Evolutionary conservation across 2,888 invertebrate species (phyloP), one percentile per base, ranked within the genome.

Genomic region (Cheilosia urbana): DNA sequence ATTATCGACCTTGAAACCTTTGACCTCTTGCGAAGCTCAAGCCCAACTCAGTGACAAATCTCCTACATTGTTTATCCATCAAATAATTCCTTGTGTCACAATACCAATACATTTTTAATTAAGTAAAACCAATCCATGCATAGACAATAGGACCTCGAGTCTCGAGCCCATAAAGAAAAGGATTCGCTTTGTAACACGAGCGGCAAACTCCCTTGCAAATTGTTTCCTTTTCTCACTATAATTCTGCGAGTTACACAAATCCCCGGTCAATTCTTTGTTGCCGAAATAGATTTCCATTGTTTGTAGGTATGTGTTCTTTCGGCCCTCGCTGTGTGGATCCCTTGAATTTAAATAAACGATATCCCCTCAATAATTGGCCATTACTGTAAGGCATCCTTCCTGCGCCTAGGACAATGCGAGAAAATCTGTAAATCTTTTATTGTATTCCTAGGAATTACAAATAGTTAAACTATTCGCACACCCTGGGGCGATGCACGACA

Each of bases 281-380:
- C 42, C 66, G 17, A 65, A 60, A 72, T 66, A 60, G 40, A 77
- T 77, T 66, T 49, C 34, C 53, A 66, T 58, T 69, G 68, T 63
- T 83, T 57, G 58, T 42, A 17, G 42, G 40, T 51, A 17, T 49
- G 40, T 51, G 37, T 55, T 42, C 11, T 27, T 60, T 42, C 40
- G 49, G 7, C 47, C n/a, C 11, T 9, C 2, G 37, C 24, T 40
- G 24, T 47, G 19, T 42, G 24, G 15, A 53, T 65, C 65, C 57
- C 57, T 65, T 45, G 65, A 76, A 71, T 73, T 85, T 49, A 76
- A 80, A 75, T 75, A 76, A 85, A 71, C 71, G 66, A 76, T 62
- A 76, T 80, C 76, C 84, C 53, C 66, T 68, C 76, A 40, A 72
- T 85, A 79, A 71, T 79, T 71, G 68, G 69, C 63, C 63, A 75